Evolutionary conservation across 2,888 invertebrate species (phyloP).

Genomic region (Euplexia lucipara): DNA sequence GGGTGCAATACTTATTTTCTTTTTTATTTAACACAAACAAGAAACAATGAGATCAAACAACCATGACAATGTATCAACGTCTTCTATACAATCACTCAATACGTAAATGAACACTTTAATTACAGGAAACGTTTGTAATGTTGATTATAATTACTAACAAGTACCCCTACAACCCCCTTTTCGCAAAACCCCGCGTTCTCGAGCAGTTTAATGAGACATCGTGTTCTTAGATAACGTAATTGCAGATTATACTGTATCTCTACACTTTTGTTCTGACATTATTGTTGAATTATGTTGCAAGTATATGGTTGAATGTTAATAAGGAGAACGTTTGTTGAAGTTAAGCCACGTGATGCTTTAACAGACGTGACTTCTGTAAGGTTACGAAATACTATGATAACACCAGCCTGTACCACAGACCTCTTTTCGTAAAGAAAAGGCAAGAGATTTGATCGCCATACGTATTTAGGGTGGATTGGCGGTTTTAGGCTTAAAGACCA

Average conservation of each 20-base stretch:
- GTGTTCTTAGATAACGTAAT: slow-evolving; percentile 51
- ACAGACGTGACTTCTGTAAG: neutral
- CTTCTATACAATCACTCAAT: neutral
- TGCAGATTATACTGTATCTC: slow-evolving; percentile 57
- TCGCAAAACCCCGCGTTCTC: slow-evolving; percentile 4
- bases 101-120: slow-evolving; percentile 13
- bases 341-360: neutral
- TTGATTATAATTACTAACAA: slow-evolving; percentile 23
- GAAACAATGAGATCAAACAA: neutral
- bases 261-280: slow-evolving; percentile 12
- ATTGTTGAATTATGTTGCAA: slow-evolving; percentile 26
- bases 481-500: no score
- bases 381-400: neutral
- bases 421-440: no score
- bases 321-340: neutral
- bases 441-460: no score
- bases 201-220: slow-evolving; percentile 46
- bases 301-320: slow-evolving; percentile 19
- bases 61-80: neutral
- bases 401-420: no score
- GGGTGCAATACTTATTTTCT: no score
- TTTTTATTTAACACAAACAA: no score
- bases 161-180: slow-evolving; percentile 17
- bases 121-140: slow-evolving; percentile 2
- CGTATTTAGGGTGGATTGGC: no score